phyloP scores from a whole-genome alignment of 1,140 invertebrate species.

The Listronotus oregonensis region DNA sequence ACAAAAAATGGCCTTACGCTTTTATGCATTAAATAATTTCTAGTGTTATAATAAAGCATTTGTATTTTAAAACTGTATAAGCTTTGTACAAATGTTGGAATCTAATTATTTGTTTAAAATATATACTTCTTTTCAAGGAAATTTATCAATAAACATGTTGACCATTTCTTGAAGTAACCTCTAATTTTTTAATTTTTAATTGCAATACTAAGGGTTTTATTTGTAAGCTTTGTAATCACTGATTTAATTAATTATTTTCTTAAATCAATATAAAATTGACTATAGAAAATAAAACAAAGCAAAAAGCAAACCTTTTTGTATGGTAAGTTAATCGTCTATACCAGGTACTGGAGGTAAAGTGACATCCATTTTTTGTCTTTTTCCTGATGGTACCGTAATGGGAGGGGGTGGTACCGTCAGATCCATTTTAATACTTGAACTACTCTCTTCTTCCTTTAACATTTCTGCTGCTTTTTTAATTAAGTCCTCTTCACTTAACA shows the following conservation, averaged over 20 bases:
- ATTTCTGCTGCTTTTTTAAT: slow-evolving; percentile 64
- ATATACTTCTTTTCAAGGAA: too few species aligned
- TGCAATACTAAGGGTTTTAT: too few species aligned
- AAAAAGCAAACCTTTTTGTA: too few species aligned
- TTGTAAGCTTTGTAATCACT: background rate
- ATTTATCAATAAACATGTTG: too few species aligned
- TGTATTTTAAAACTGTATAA: too few species aligned
- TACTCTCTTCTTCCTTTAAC: slow-evolving; percentile 53
- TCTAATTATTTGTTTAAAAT: too few species aligned
- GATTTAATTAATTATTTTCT: background rate
- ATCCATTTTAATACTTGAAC: background rate
- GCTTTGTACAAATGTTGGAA: too few species aligned
- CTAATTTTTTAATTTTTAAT: too few species aligned
- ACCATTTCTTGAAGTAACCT: too few species aligned
- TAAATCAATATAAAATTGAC: background rate
- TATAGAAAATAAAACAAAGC: slow-evolving; percentile 1
- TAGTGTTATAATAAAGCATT: too few species aligned
- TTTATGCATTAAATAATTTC: too few species aligned
- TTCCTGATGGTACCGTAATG: background rate
- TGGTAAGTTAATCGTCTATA: slow-evolving; percentile 31
- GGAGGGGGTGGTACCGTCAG: background rate
- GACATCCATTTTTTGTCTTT: slow-evolving; percentile 23
- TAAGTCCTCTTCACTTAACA: slow-evolving; percentile 61
- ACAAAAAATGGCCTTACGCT: too few species aligned
- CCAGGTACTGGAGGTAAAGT: slow-evolving; percentile 36